These are phyloP conservation scores for Cotesia typhae DNA, from an alignment of 1,140 invertebrate species.

Conservation along the genomic window DNA sequence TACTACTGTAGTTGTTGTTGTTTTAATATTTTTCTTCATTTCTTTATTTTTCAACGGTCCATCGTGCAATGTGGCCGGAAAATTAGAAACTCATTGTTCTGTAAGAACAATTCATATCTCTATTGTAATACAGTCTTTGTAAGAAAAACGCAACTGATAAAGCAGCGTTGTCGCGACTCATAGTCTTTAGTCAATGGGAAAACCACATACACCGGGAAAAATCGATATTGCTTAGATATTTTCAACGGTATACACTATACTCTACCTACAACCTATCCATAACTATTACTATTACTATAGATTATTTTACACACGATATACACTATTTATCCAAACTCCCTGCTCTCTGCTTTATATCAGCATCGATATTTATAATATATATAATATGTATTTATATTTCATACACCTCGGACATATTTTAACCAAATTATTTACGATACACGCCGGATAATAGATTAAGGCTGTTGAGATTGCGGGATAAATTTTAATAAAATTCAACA, in stretches of 20 bases:
- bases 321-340: too few relatives aligned
- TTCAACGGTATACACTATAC: background rate
- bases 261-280: too few relatives aligned
- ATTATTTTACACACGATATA: too few relatives aligned
- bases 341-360: too few relatives aligned
- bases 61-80: constrained; percentile 2
- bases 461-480: background rate
- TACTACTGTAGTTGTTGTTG: too few relatives aligned
- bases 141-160: constrained; percentile 19
- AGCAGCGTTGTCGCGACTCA: background rate
- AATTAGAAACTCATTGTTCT: constrained; percentile 2
- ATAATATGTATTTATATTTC: too few relatives aligned
- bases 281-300: too few relatives aligned
- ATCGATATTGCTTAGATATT: constrained; percentile 14
- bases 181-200: constrained; percentile 10
- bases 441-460: background rate
- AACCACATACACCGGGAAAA: background rate
- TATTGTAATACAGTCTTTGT: constrained; percentile 1
- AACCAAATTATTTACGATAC: background rate
- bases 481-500: constrained; percentile 11
- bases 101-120: constrained; percentile 9
- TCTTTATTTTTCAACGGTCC: background rate
- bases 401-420: background rate
- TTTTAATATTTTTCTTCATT: too few relatives aligned
- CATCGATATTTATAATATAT: too few relatives aligned